A percentile compares a stretch with the other conserved stretches of the same genome.
These are phyloP conservation scores for Halocynthia aurantium DNA, from an alignment of 23 tunicate species.

Conservation along the genomic window DNA sequence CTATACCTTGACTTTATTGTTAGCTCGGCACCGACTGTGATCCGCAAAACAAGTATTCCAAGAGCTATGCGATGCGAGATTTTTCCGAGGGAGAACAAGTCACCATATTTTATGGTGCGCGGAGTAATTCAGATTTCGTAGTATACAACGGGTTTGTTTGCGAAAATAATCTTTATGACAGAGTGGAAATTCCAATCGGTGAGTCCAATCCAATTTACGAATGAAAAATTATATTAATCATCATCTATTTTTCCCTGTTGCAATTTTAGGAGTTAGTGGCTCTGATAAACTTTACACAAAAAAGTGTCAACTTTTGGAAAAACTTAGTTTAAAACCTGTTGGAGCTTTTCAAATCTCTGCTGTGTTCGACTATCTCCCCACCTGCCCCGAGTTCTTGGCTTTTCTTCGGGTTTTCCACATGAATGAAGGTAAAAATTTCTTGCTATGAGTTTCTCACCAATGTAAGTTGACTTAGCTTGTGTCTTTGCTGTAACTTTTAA, in stretches of 20 bases:
- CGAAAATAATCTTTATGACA: constrained; percentile 40
- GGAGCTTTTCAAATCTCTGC: constrained; percentile 44
- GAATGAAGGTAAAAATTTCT: constrained; percentile 32
- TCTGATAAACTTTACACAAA: constrained; percentile 51
- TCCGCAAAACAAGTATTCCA: constrained; percentile 11
- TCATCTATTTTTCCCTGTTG: not conserved
- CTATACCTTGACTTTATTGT: not conserved
- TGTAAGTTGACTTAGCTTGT: not conserved
- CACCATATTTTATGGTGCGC: constrained; percentile 70
- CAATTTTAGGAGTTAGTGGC: constrained; percentile 58
- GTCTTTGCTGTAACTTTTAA: not conserved
- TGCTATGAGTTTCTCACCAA: not conserved
- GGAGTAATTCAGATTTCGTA: constrained; percentile 56
- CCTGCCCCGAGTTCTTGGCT: constrained; percentile 39
- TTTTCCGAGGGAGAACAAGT: constrained; percentile 76
- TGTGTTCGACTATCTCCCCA: constrained; percentile 43
- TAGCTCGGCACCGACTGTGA: constrained; percentile 77
- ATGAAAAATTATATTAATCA: too few relatives aligned
- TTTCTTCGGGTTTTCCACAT: constrained; percentile 86
- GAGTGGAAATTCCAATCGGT: constrained; percentile 55
- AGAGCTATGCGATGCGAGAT: constrained; percentile 65
- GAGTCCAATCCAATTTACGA: not conserved
- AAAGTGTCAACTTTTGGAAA: constrained; percentile 32
- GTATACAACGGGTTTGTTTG: constrained; percentile 83
- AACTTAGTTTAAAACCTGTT: constrained; percentile 27